Evolutionary conservation across 2,888 invertebrate genomes (phyloP), one percentile per base, ranked within the genome.

Genomic region (Dyspetes luteomarginatus): DNA sequence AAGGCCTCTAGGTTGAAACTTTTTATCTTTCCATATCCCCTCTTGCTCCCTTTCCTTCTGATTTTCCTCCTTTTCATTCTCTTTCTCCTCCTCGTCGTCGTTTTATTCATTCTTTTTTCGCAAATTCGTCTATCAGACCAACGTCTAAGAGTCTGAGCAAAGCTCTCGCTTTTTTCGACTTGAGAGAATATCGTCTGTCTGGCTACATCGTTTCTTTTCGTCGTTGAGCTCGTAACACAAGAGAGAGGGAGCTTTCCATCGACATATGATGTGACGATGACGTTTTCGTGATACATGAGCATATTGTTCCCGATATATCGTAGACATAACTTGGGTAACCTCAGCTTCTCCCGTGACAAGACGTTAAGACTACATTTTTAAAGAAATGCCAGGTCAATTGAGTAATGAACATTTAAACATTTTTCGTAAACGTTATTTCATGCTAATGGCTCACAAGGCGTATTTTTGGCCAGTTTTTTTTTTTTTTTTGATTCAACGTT

Each of bases 21-120:
- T 82, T 82, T 82, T 79, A 81, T 78, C 78, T 78, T 69, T 28
- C 71, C 69, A 48, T 75, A 69, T 65, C 58, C 41, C 52, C 43
- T 26, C 41, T 43, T 26, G 48, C 68, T 50, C 60, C 17, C 52
- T 41, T 12, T 73, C 52, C 36, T 45, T 45, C 17, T 60, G 26
- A 73, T n/a, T n/a, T n/a, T n/a, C n/a, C n/a, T n/a, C n/a, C n/a
- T n/a, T n/a, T n/a, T n/a, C n/a, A n/a, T n/a, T n/a, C n/a, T n/a
- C n/a, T n/a, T 50, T 77, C 55, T 45, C 48, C 43, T 41, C 12
- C 9, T 2, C 58, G 15, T 9, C 48, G 24, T 22, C 45, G 28
- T 55, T 72, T 55, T 67, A 48, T 15, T 45, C 50, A 15, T 26
- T 72, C 26, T 45, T 28, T 30, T 62, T 50, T 65, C 50, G 17